phyloP scores from a whole-genome alignment of 2,797 vertebrate species.

The Nyctalus aviator region DNA sequence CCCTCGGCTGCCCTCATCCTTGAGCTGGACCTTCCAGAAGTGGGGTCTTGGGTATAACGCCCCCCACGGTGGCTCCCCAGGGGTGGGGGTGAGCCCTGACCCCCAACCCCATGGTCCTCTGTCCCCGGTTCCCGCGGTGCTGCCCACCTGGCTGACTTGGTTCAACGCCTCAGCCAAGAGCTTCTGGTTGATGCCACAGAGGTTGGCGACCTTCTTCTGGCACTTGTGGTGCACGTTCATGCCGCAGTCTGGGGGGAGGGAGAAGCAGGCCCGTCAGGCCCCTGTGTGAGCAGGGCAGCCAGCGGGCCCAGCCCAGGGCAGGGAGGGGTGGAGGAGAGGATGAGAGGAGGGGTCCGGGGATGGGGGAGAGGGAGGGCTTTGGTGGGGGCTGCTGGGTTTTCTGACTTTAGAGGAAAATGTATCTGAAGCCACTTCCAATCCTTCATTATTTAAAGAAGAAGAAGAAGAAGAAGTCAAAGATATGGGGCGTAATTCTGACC shows the following conservation, averaged over 20 bases:
- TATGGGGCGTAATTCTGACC: not conserved
- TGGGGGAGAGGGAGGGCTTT: not conserved
- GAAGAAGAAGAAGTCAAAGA: not conserved
- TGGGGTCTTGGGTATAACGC: not conserved
- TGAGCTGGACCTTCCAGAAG: not conserved
- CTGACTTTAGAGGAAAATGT: not conserved
- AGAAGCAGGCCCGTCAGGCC: not conserved
- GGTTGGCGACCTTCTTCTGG: constrained; percentile 96
- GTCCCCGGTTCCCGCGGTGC: not conserved
- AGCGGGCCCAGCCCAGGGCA: not conserved
- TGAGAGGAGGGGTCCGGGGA: not conserved
- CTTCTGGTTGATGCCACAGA: constrained; percentile 99
- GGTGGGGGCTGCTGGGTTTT: not conserved
- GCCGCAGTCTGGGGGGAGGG: constrained; percentile 90
- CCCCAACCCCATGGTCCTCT: not conserved
- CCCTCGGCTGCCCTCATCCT: not conserved
- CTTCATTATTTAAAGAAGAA: constrained; percentile 35
- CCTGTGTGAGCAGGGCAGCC: not conserved
- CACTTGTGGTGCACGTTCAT: constrained; percentile 98
- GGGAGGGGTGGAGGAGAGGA: not conserved
- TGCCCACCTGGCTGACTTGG: constrained; percentile 93
- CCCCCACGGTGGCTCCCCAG: not conserved
- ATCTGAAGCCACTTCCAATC: constrained; percentile 16
- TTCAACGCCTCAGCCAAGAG: constrained; percentile 95
- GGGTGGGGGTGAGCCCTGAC: not conserved